phyloP scores from a whole-genome alignment of 2,888 invertebrate genomes.

The Rhamnusium bicolor region DNA sequence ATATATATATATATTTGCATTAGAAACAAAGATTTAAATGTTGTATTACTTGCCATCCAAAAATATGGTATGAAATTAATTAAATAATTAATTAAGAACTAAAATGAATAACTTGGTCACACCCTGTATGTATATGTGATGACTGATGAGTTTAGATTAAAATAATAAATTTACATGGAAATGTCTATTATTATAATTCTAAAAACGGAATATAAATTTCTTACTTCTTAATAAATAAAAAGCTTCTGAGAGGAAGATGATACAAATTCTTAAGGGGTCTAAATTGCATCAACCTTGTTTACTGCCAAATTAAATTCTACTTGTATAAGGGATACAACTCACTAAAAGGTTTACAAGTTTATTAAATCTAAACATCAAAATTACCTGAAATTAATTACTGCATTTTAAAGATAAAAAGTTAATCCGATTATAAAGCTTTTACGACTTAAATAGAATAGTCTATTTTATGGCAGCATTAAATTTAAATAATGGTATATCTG shows the following conservation, averaged over 20 bases:
- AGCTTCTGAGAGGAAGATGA: not conserved
- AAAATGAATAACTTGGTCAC: too few species aligned
- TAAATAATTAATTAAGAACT: too few species aligned
- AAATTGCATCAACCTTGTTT: not conserved
- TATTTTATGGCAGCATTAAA: constrained; percentile 11
- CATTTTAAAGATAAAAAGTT: constrained; percentile 44
- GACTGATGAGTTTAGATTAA: too few species aligned
- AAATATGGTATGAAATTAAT: too few species aligned
- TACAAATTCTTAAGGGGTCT: not conserved
- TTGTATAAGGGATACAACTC: constrained; percentile 11
- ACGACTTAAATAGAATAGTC: constrained; percentile 1
- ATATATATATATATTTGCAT: too few species aligned
- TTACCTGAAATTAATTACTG: constrained; percentile 49
- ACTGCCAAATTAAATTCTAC: not conserved
- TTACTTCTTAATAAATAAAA: not conserved
- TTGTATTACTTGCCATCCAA: too few species aligned
- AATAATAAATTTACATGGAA: too few species aligned
- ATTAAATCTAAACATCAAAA: constrained; percentile 44
- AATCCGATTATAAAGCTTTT: constrained; percentile 43
- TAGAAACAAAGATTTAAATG: too few species aligned
- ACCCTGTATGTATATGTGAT: too few species aligned
- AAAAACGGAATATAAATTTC: not conserved
- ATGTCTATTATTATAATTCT: not conserved
- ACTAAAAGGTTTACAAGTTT: constrained; percentile 33
- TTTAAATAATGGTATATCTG: constrained; percentile 9